Conservation (phyloP, 1,140 invertebrate genomes). For the Cyphomyrmex costatus region DNA sequence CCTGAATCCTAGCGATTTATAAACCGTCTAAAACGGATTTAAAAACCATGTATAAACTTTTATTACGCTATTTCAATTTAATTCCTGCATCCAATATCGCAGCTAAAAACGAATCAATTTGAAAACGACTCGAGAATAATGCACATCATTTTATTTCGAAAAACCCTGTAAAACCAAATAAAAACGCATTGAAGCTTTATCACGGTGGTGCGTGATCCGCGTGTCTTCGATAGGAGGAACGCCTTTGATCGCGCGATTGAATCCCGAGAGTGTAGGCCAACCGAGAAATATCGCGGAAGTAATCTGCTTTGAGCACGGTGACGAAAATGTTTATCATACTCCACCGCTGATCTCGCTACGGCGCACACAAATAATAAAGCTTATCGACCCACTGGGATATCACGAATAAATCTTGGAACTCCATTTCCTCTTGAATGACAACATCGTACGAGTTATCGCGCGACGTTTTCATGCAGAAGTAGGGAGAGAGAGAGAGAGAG, state of each 20-base stretch:
- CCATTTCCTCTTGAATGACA: slow-evolving; percentile 59
- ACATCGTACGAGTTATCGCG: slow-evolving; percentile 47
- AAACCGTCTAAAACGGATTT: neutral
- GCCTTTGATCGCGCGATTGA: neutral
- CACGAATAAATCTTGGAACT: slow-evolving; percentile 63
- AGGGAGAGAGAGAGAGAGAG: neutral
- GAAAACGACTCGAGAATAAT: neutral
- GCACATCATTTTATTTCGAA: neutral
- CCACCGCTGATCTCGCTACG: slow-evolving; percentile 25
- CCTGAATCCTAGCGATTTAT: neutral
- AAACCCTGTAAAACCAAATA: neutral
- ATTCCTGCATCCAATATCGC: neutral
- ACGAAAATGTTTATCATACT: slow-evolving; percentile 56
- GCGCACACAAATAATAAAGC: slow-evolving; percentile 52
- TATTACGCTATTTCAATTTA: neutral
- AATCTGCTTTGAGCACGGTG: slow-evolving; percentile 45
- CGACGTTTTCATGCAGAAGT: slow-evolving; percentile 36
- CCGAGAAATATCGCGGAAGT: slow-evolving; percentile 36
- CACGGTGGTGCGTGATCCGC: neutral
- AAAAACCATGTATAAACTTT: neutral
- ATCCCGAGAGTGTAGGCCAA: neutral
- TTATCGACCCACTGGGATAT: slow-evolving; percentile 45
- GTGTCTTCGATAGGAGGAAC: neutral
- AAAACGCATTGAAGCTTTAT: neutral
- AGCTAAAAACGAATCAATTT: neutral